Evolutionary conservation across 2,113 vertebrate species (phyloP).

Genomic region (Gymnobelideus leadbeateri): DNA sequence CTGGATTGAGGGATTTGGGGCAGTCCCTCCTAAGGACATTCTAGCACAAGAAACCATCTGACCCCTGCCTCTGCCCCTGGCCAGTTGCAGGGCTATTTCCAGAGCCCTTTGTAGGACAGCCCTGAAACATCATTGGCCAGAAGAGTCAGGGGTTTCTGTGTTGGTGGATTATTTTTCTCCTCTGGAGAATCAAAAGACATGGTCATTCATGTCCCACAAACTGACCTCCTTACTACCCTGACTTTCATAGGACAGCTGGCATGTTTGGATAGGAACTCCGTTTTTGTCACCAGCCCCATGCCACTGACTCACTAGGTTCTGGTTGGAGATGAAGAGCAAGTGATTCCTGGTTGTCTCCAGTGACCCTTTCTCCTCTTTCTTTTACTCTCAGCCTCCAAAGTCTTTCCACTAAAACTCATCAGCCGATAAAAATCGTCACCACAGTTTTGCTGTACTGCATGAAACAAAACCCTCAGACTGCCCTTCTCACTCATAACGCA

Average conservation of each 20-base stretch:
- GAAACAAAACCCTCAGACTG: slow-evolving; percentile 34
- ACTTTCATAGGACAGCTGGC: slow-evolving; percentile 10
- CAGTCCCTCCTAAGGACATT: slow-evolving; percentile 36
- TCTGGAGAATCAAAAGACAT: slow-evolving; percentile 27
- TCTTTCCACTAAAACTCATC: slow-evolving; percentile 48
- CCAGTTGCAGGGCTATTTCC: background rate
- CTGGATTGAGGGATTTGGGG: slow-evolving; percentile 42
- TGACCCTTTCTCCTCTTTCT: background rate
- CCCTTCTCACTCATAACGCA: slow-evolving; percentile 26
- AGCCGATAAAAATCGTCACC: background rate
- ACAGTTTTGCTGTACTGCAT: slow-evolving; percentile 62
- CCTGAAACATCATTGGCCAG: slow-evolving; percentile 33
- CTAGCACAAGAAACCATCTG: slow-evolving; percentile 18
- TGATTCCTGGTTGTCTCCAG: slow-evolving; percentile 1
- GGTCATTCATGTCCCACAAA: background rate
- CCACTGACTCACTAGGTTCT: slow-evolving; percentile 20
- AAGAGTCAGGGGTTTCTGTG: background rate
- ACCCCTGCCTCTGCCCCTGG: background rate
- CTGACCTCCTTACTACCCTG: background rate
- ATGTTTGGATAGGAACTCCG: slow-evolving; percentile 6
- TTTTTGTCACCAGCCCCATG: background rate
- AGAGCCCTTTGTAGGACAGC: slow-evolving; percentile 33
- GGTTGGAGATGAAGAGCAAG: background rate
- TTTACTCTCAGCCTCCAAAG: slow-evolving; percentile 9
- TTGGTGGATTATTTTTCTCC: slow-evolving; percentile 36